Evolutionary conservation across 2,888 invertebrate species (phyloP), one percentile per base, ranked within the genome.

Genomic region (Nowickia ferox): DNA sequence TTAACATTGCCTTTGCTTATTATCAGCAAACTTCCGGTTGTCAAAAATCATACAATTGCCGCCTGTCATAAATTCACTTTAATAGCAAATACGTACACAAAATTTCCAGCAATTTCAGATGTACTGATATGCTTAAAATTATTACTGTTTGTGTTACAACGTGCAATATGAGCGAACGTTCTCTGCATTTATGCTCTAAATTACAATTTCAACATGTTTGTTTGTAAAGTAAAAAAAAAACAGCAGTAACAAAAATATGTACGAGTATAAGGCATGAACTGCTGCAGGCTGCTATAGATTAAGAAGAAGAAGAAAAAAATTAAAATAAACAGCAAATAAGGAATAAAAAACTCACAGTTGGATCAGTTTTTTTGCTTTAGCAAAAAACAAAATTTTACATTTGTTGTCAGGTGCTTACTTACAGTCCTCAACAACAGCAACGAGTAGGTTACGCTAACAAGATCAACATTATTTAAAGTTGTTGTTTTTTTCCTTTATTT

Each of bases 391-490:
- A 10, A 38, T 63, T 71, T 19, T 57, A 9, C 1, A 57, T 69
- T 84, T 75, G 40, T 72, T 69, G 79, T 81, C 84, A 86, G 84
- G 84, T 84, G 81, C 78, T 81, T 84, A 63, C 78, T 74, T 74
- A 65, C 63, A 81, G 79, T 84, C 72, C 68, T 74, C 68, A 74
- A 46, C 71, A 71, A 74, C 68, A 77, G 42, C 71, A 71, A 74
- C 68, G 66, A 66, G 66, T 81, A 66, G 83, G 72, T 74, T 57
- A 80, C 83, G 79, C 86, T 86, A 86, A 86, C 86, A 86, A 86
- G 86, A 86, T 86, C 83, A 80, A 57, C 75, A 83, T 80, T 76
- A 80, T 83, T 86, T 72, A 22, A 72, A 53, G 66, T 78, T 57
- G 74, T 61, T 68, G 59, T 69, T 22, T 51, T 68, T 55, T 11